Base-by-base conservation (phyloP, 1,140 invertebrate species). In the Chymomyza costata region DNA sequence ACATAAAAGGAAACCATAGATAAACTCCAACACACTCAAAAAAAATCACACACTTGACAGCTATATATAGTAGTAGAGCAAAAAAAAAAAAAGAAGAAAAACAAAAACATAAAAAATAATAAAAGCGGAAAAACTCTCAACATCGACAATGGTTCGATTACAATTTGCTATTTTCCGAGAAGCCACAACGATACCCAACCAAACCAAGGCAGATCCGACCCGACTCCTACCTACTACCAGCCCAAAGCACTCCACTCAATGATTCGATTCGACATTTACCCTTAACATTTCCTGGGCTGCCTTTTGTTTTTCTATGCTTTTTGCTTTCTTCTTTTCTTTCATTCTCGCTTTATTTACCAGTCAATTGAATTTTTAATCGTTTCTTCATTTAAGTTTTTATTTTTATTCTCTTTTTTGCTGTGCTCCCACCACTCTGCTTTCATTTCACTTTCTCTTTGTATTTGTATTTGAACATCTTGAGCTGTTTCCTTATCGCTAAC, bases 301-400 rank as follows among this genome's bases (percentile, higher is more conserved):
- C 21, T 19, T 19, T 32, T 32, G 18, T 34, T 63, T 50, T 37
- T 11, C 8, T 6, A 1, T 2, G 6, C 10, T 17, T 6, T n/a
- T n/a, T n/a, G n/a, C n/a, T 61, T 28, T 28, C 10, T 28, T 28
- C 10, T 28, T 28, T 28, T 6, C 25, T 6, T 28, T 28, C 10
- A 28, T 28, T 28, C 10, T 13, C 38, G 7, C 48, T 56, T 64
- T 53, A 17, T 52, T 68, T 58, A 45, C 35, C 47, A 56, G 63
- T 52, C 59, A 80, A 68, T 68, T 65, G 55, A 58, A 59, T 67
- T 80, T 80, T 78, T 78, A 78, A 78, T 78, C 73, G 73, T 61
- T 78, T 68, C 53, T 57, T 49, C 49, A 25, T 48, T 78, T 57
- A 70, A 76, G 38, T 67, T 78, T 34, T 13, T 25, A 13, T 6